phyloP scores from a whole-genome alignment of 1,140 invertebrate genomes.

The Papilio aristodemus region DNA sequence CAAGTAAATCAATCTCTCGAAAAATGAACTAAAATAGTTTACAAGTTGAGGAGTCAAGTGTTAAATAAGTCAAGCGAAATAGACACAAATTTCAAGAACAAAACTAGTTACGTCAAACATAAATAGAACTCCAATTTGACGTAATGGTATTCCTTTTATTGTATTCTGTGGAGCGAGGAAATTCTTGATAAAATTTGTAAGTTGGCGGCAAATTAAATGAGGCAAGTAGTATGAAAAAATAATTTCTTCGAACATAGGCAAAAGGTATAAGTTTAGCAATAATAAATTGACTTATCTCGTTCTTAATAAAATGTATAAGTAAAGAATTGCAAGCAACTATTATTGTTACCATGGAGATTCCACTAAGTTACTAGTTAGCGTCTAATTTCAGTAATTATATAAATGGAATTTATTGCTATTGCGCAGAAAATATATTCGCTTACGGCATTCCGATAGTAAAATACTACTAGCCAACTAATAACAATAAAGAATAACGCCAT shows the following conservation, averaged over 20 bases:
- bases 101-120: slow-evolving; percentile 11
- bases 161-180: background rate
- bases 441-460: background rate
- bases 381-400: background rate
- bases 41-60: background rate
- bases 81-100: background rate
- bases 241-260: no score
- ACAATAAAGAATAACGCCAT: slow-evolving; percentile 3
- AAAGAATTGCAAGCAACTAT: no score
- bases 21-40: background rate
- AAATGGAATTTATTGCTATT: background rate
- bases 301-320: no score
- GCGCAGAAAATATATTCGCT: background rate
- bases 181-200: slow-evolving; percentile 4
- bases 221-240: background rate
- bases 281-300: no score
- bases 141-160: slow-evolving; percentile 6
- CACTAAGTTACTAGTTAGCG: no score
- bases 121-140: slow-evolving; percentile 16
- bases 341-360: no score
- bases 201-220: background rate
- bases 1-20: background rate
- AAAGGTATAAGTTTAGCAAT: no score
- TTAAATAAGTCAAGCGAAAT: background rate
- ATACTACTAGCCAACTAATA: slow-evolving; percentile 6